These are phyloP conservation scores for Caiman crocodilus DNA, from an alignment of 2,797 vertebrate species.

Conservation along the genomic window DNA sequence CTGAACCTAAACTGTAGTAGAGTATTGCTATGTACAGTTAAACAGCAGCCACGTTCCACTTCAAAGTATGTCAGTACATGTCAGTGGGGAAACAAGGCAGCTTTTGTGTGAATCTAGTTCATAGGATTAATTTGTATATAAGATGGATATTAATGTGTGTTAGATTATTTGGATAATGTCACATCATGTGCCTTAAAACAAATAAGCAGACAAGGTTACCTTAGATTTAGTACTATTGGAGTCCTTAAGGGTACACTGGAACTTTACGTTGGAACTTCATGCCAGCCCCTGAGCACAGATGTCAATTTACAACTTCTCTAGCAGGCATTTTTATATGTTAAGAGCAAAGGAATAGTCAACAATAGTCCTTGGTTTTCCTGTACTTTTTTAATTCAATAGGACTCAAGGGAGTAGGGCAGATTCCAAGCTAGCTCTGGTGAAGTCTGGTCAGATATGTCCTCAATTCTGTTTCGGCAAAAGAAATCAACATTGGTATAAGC, in stretches of 20 bases:
- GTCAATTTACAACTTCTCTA: neutral
- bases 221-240: neutral
- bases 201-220: neutral
- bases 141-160: neutral
- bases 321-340: neutral
- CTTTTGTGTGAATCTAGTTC: neutral
- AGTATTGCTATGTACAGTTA: neutral
- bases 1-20: neutral
- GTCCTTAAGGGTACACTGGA: neutral
- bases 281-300: neutral
- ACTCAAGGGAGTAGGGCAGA: neutral
- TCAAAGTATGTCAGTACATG: neutral
- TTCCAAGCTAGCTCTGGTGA: neutral
- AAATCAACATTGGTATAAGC: neutral
- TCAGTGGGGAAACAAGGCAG: neutral
- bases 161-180: neutral
- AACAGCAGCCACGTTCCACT: neutral
- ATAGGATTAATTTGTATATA: neutral
- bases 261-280: neutral
- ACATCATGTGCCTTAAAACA: neutral
- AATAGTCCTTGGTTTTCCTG: constrained; percentile 10
- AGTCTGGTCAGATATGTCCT: neutral
- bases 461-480: constrained; percentile 11
- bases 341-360: neutral
- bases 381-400: neutral